phyloP scores from a whole-genome alignment of 2,113 vertebrate genomes.

The Sebastes schlegelii region DNA sequence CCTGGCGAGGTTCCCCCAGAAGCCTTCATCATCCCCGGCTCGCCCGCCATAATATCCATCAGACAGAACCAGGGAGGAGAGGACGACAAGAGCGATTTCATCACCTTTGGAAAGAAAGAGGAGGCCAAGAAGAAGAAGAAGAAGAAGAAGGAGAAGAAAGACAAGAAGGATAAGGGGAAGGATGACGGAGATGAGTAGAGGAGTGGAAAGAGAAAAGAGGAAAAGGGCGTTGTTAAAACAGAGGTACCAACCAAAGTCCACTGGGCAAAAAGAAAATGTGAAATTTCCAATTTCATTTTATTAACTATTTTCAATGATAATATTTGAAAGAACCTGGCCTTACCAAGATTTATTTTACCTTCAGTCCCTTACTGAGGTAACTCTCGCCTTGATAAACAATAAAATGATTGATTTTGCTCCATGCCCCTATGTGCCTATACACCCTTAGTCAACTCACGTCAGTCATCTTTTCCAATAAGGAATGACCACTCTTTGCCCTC shows the following conservation, averaged over 20 bases:
- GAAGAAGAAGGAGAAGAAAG: slow-evolving; percentile 99
- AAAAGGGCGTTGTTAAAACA: slow-evolving; percentile 79
- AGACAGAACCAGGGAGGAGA: slow-evolving; percentile 95
- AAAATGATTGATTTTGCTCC: slow-evolving; percentile 67
- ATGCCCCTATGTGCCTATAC: slow-evolving; percentile 72
- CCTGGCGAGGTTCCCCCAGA: slow-evolving; percentile 97
- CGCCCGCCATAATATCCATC: slow-evolving; percentile 99
- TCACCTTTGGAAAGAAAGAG: slow-evolving; percentile 98
- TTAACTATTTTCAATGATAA: slow-evolving; percentile 32
- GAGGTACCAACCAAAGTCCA: slow-evolving; percentile 84
- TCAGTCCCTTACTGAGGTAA: slow-evolving; percentile 57
- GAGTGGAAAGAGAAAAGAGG: slow-evolving; percentile 82
- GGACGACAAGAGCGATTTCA: slow-evolving; percentile 98
- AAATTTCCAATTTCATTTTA: slow-evolving; percentile 44
- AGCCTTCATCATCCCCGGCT: slow-evolving; percentile 99
- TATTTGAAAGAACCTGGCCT: slow-evolving; percentile 64
- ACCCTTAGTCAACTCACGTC: slow-evolving; percentile 45
- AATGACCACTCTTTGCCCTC: slow-evolving; percentile 30
- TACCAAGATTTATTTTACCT: slow-evolving; percentile 63
- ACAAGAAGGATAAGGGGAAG: slow-evolving; percentile 96
- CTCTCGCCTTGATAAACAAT: slow-evolving; percentile 71
- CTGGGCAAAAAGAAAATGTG: slow-evolving; percentile 64
- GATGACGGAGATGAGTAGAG: slow-evolving; percentile 95
- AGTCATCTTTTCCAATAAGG: slow-evolving; percentile 27
- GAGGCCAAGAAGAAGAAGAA: slow-evolving; percentile 99